These are phyloP conservation scores for Glaucomys volans DNA, from an alignment of 2,113 vertebrate genomes.

Conservation along the genomic window DNA sequence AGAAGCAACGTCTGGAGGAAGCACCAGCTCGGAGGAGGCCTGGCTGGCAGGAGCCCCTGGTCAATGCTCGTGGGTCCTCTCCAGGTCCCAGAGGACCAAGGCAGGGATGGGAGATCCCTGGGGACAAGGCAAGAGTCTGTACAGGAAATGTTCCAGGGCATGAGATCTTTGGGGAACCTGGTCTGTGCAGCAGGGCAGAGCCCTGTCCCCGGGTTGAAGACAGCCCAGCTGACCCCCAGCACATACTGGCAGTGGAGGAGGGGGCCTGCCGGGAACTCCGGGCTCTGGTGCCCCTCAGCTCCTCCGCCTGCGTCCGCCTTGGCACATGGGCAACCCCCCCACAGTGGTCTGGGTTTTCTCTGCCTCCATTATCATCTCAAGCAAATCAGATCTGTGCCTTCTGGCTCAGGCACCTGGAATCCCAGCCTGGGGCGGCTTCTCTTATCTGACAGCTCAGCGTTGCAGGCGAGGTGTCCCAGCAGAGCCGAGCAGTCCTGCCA, in stretches of 20 bases:
- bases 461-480: fast-evolving
- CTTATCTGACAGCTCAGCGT: too few species aligned
- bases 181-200: not conserved
- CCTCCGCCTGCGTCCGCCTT: not conserved
- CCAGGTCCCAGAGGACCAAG: not conserved
- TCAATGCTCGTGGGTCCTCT: not conserved
- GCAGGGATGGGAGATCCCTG: not conserved
- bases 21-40: fast-evolving
- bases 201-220: not conserved
- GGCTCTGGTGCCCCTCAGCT: not conserved
- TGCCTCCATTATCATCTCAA: not conserved
- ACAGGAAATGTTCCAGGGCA: not conserved
- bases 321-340: fast-evolving
- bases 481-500: fast-evolving
- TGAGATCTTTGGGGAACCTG: not conserved
- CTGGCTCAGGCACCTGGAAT: not conserved
- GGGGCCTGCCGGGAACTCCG: not conserved
- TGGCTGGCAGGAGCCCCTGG: fast-evolving
- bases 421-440: fast-evolving
- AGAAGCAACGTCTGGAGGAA: not conserved
- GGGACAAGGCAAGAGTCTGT: not conserved
- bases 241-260: not conserved
- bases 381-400: not conserved
- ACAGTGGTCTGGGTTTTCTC: not conserved
- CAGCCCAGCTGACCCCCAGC: not conserved